These are phyloP conservation scores for Arion vulgaris DNA, from an alignment of 1,140 invertebrate species.

Conservation along the genomic window DNA sequence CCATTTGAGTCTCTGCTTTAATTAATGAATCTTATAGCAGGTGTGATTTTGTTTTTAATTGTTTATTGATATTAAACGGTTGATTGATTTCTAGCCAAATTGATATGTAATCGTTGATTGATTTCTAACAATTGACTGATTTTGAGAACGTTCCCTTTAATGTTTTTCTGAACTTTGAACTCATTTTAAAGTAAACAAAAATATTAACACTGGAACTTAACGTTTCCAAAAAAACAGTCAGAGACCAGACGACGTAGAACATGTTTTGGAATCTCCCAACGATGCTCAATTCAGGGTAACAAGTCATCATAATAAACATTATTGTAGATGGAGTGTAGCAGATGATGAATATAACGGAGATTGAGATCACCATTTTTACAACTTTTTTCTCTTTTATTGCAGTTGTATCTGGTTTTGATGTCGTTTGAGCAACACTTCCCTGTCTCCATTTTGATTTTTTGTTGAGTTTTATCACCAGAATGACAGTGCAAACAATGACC, in stretches of 20 bases:
- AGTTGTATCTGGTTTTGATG: neutral
- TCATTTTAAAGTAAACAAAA: neutral
- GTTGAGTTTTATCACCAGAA: neutral
- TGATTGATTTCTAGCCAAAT: too few species aligned
- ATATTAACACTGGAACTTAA: neutral
- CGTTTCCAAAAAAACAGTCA: neutral
- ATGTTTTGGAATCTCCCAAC: neutral
- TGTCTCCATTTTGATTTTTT: constrained; percentile 9
- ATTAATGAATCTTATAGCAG: too few species aligned
- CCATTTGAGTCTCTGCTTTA: too few species aligned
- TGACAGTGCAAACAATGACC: constrained; percentile 1
- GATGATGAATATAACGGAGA: neutral
- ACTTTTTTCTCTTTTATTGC: neutral
- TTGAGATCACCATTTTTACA: neutral
- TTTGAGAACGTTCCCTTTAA: neutral
- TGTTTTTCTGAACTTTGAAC: neutral
- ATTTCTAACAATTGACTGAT: neutral
- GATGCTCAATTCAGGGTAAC: neutral
- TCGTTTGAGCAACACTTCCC: neutral
- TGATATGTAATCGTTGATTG: too few species aligned
- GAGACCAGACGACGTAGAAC: neutral
- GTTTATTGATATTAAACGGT: too few species aligned
- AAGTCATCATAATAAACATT: neutral
- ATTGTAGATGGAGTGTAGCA: neutral
- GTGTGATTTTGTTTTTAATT: too few species aligned